phyloP scores from a whole-genome alignment of 92 coral and sea anemone species.

The Virgularia gustaviana region DNA sequence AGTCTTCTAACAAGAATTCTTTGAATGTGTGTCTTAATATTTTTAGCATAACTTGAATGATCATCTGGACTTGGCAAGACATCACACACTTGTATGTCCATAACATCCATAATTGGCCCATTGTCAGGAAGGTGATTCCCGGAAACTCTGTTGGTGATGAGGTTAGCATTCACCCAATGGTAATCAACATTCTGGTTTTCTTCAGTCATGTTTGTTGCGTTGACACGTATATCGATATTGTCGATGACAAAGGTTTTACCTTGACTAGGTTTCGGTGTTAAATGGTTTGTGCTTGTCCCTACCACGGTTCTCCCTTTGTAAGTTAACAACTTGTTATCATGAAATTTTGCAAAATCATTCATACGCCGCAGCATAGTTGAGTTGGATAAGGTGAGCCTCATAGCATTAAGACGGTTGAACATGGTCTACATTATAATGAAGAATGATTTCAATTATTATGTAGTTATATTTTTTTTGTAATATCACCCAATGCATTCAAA shows the following conservation, averaged over 20 bases:
- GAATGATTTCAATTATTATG: not conserved
- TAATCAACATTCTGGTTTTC: slow-evolving; percentile 56
- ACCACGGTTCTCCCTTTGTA: not conserved
- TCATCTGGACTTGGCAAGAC: slow-evolving; percentile 53
- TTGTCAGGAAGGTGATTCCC: slow-evolving; percentile 34
- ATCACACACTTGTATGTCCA: slow-evolving; percentile 43
- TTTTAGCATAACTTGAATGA: slow-evolving; percentile 33
- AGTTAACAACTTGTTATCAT: slow-evolving; percentile 15
- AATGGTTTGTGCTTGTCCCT: no score
- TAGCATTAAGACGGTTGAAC: slow-evolving; percentile 8
- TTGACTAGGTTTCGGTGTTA: not conserved
- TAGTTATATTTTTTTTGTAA: no score
- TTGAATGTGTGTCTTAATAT: slow-evolving; percentile 40
- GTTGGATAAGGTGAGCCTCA: slow-evolving; percentile 37
- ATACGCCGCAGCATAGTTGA: slow-evolving; percentile 12
- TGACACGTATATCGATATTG: slow-evolving; percentile 11
- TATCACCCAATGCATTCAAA: no score
- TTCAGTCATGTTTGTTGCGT: slow-evolving; percentile 25
- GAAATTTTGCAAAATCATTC: slow-evolving; percentile 26
- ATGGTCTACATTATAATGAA: slow-evolving; percentile 12
- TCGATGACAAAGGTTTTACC: slow-evolving; percentile 30
- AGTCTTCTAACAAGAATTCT: slow-evolving; percentile 46
- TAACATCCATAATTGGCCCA: slow-evolving; percentile 38
- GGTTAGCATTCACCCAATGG: slow-evolving; percentile 52
- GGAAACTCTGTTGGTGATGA: slow-evolving; percentile 49